Conservation (phyloP, 1,140 invertebrate species). For the Drosophila triauraria region DNA sequence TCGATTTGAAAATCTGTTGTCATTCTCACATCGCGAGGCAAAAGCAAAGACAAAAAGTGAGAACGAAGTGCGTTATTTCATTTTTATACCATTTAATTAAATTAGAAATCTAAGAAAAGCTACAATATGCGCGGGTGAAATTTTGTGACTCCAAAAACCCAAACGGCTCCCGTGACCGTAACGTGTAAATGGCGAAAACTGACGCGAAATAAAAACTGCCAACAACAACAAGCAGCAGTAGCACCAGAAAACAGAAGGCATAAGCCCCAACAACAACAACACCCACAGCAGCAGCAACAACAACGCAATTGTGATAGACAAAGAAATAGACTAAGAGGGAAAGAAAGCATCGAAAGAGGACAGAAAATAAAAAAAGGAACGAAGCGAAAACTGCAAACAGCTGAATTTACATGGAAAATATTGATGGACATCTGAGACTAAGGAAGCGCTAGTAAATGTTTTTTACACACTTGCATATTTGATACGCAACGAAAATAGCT, state of each 20-base stretch:
- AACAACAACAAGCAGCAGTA: slow-evolving; percentile 66
- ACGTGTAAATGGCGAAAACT: slow-evolving; percentile 70
- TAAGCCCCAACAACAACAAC: slow-evolving; percentile 58
- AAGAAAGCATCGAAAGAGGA: slow-evolving; percentile 52
- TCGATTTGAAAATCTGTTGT: slow-evolving; percentile 56
- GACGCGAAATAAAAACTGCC: slow-evolving; percentile 70
- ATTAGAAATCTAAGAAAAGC: slow-evolving; percentile 73
- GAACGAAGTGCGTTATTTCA: slow-evolving; percentile 80
- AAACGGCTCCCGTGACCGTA: slow-evolving; percentile 35
- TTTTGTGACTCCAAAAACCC: slow-evolving; percentile 51
- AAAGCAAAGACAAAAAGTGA: slow-evolving; percentile 57
- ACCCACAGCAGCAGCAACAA: slow-evolving; percentile 68
- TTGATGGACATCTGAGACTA: slow-evolving; percentile 44
- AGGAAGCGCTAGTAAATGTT: slow-evolving; percentile 50
- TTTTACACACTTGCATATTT: slow-evolving; percentile 58
- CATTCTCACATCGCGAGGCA: slow-evolving; percentile 59
- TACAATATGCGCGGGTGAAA: slow-evolving; percentile 73
- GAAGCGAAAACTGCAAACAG: slow-evolving; percentile 49
- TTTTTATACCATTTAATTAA: slow-evolving; percentile 78
- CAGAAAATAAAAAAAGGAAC: slow-evolving; percentile 36
- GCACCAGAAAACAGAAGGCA: slow-evolving; percentile 48
- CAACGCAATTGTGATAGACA: slow-evolving; percentile 84
- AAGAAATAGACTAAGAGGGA: slow-evolving; percentile 80
- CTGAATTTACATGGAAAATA: slow-evolving; percentile 33
- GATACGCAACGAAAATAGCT: slow-evolving; percentile 71